phyloP scores from a whole-genome alignment of 2,888 invertebrate species.

The Melanargia galathea region DNA sequence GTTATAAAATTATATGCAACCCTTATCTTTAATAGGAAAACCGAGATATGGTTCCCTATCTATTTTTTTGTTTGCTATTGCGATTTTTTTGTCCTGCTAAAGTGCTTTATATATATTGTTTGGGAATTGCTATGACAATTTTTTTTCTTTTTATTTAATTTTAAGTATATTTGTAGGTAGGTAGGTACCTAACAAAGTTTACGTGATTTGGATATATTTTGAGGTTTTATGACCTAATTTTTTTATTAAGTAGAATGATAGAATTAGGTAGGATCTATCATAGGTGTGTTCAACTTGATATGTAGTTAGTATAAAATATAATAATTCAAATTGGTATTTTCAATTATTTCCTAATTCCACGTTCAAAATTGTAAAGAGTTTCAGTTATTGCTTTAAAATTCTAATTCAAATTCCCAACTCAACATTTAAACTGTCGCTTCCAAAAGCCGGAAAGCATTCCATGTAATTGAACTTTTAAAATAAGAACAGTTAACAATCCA shows the following conservation, averaged over 20 bases:
- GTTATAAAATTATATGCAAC: constrained; percentile 26
- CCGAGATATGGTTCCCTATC: constrained; percentile 49
- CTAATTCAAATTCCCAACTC: not conserved
- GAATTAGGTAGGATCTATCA: too few relatives aligned
- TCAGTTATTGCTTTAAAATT: not conserved
- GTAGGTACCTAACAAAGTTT: too few relatives aligned
- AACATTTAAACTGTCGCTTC: constrained; percentile 2
- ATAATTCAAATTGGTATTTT: not conserved
- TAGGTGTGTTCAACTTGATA: too few relatives aligned
- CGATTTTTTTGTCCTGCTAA: constrained; percentile 30
- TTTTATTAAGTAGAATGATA: not conserved
- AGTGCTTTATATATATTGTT: not conserved
- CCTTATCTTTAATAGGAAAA: constrained; percentile 51
- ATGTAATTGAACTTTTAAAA: constrained; percentile 31
- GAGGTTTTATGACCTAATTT: not conserved
- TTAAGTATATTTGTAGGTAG: constrained; percentile 1
- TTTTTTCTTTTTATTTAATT: constrained; percentile 14
- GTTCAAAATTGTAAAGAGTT: not conserved
- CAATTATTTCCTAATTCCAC: not conserved
- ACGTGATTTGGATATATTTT: not conserved
- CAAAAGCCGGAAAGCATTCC: constrained; percentile 11
- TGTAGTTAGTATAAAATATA: too few relatives aligned
- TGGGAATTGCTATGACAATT: not conserved
- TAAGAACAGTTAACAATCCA: constrained; percentile 32
- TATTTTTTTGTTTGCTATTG: constrained; percentile 33